phyloP scores from a whole-genome alignment of 2,888 invertebrate genomes.

The Andricus curvator region DNA sequence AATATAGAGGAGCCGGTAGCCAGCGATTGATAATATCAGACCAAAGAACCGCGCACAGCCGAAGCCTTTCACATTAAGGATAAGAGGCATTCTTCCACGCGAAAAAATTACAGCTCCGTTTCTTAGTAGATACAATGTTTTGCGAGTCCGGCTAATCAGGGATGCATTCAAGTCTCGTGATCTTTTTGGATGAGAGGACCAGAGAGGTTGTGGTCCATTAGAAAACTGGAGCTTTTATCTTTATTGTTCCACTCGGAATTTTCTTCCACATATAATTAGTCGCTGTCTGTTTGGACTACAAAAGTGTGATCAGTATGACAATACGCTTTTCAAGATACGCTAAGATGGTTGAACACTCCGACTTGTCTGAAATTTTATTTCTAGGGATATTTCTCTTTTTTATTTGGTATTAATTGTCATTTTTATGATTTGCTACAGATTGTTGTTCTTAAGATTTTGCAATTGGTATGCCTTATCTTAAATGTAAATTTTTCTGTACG shows the following conservation, averaged over 20 bases:
- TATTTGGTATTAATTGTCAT: no score
- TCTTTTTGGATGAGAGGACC: not conserved
- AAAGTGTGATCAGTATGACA: no score
- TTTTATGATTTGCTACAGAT: no score
- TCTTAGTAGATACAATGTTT: constrained; percentile 16
- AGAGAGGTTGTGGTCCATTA: not conserved
- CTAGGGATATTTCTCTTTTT: no score
- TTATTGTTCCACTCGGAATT: not conserved
- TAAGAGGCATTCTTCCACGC: constrained; percentile 15
- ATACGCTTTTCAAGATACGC: no score
- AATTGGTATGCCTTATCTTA: no score
- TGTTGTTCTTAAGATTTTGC: no score
- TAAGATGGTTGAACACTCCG: no score
- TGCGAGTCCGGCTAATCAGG: constrained; percentile 3
- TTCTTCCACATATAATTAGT: not conserved
- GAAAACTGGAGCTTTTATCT: not conserved
- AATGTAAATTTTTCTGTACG: no score
- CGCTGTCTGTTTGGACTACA: no score
- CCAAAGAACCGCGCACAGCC: constrained; percentile 21
- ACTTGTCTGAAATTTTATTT: no score
- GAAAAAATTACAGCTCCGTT: constrained; percentile 24
- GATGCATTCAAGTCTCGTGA: constrained; percentile 8
- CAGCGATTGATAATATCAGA: constrained; percentile 28
- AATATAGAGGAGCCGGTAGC: constrained; percentile 56
- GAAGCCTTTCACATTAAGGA: constrained; percentile 18